These are phyloP conservation scores for Cephus cinctus DNA, from an alignment of 1,140 invertebrate species.

Conservation along the genomic window DNA sequence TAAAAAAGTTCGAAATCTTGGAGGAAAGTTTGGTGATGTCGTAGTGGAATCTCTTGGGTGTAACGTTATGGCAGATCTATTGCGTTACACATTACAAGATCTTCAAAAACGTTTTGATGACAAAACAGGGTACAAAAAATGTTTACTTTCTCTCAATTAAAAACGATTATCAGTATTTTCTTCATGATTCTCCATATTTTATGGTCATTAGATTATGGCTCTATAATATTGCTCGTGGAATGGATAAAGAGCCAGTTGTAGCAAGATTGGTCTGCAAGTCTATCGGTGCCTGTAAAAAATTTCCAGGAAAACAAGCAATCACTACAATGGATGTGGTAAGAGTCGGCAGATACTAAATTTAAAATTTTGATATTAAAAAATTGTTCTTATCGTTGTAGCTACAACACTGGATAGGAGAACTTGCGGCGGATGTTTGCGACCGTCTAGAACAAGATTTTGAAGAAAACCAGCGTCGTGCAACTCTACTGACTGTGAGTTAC, in stretches of 20 bases:
- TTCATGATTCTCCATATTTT: slow-evolving; percentile 14
- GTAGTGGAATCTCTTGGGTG: slow-evolving; percentile 72
- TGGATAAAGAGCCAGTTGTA: slow-evolving; percentile 84
- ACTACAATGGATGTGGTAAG: slow-evolving; percentile 67
- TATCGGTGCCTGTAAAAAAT: slow-evolving; percentile 94
- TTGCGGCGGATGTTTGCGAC: slow-evolving; percentile 81
- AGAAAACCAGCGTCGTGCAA: slow-evolving; percentile 69
- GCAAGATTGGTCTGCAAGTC: slow-evolving; percentile 85
- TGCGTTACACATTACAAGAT: slow-evolving; percentile 66
- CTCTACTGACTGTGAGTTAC: slow-evolving; percentile 65
- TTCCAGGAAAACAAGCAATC: slow-evolving; percentile 80
- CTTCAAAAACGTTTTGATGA: slow-evolving; percentile 75
- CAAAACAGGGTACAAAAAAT: slow-evolving; percentile 84
- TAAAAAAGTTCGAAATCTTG: slow-evolving; percentile 80
- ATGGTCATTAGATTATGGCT: slow-evolving; percentile 71
- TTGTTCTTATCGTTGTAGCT: slow-evolving; percentile 25
- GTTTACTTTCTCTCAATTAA: slow-evolving; percentile 17
- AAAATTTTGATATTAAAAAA: slow-evolving; percentile 2
- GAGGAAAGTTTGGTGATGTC: slow-evolving; percentile 83
- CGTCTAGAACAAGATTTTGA: slow-evolving; percentile 78
- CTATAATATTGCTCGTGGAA: slow-evolving; percentile 82
- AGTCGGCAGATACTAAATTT: slow-evolving; percentile 3
- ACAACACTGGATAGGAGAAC: slow-evolving; percentile 76
- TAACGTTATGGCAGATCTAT: slow-evolving; percentile 76
- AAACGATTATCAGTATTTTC: not conserved